phyloP scores from a whole-genome alignment of 2,113 vertebrate species.

The Apteryx owenii region DNA sequence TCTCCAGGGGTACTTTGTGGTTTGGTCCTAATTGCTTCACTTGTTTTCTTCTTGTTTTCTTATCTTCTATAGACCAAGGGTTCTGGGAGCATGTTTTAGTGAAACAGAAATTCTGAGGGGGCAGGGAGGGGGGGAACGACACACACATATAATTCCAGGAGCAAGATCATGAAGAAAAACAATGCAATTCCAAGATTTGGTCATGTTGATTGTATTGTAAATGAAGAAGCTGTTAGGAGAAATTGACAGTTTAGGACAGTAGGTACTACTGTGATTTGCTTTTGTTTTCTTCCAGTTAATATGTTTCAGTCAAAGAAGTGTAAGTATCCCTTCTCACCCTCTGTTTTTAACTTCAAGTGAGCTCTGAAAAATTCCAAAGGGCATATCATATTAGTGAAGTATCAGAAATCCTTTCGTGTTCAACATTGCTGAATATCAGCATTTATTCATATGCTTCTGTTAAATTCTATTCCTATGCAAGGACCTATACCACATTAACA shows the following conservation, averaged over 20 bases:
- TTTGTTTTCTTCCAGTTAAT: not conserved
- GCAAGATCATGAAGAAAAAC: not conserved
- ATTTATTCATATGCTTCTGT: not conserved
- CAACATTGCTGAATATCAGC: not conserved
- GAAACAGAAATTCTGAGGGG: not conserved
- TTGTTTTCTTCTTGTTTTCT: not conserved
- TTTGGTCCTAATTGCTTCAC: not conserved
- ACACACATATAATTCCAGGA: not conserved
- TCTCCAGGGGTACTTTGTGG: not conserved
- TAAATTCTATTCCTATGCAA: not conserved
- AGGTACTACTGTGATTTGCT: not conserved
- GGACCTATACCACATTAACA: not conserved
- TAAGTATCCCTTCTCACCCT: not conserved
- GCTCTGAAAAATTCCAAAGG: not conserved
- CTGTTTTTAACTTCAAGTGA: not conserved
- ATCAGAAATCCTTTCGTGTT: not conserved
- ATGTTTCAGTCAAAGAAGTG: not conserved
- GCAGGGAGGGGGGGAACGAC: not conserved
- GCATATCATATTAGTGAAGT: not conserved
- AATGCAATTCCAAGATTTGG: not conserved
- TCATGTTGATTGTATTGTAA: not conserved
- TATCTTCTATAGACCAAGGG: not conserved
- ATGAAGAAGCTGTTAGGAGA: not conserved
- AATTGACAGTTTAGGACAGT: not conserved
- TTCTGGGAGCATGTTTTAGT: not conserved